These are phyloP conservation scores for Dromiciops gliroides DNA, from an alignment of 2,113 vertebrate genomes.

Conservation along the genomic window DNA sequence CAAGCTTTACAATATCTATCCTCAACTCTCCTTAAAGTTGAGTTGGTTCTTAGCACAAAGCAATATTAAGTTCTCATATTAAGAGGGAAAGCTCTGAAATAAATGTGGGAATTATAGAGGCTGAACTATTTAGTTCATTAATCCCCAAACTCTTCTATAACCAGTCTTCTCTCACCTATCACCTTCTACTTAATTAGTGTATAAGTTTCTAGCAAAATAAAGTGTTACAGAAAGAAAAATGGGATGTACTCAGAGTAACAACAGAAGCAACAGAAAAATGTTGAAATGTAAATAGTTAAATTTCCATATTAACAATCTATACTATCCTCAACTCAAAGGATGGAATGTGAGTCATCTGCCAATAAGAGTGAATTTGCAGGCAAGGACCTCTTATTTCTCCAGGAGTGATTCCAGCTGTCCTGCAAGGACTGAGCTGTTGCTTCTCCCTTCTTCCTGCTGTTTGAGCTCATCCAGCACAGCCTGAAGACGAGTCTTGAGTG, in stretches of 20 bases:
- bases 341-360: slow-evolving; percentile 21
- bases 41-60: slow-evolving; percentile 4
- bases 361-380: slow-evolving; percentile 36
- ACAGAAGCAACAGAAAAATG: background rate
- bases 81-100: slow-evolving; percentile 13
- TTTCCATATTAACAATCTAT: background rate
- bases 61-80: slow-evolving; percentile 25
- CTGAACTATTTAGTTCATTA: slow-evolving; percentile 31
- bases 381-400: slow-evolving; percentile 87
- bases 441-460: slow-evolving; percentile 96
- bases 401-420: slow-evolving; percentile 95
- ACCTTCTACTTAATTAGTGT: slow-evolving; percentile 30
- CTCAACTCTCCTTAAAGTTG: slow-evolving; percentile 12
- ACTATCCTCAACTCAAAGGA: slow-evolving; percentile 5
- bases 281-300: background rate
- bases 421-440: slow-evolving; percentile 96
- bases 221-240: slow-evolving; percentile 16
- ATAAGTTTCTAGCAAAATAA: slow-evolving; percentile 31
- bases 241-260: slow-evolving; percentile 33
- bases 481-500: slow-evolving; percentile 97
- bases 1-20: slow-evolving; percentile 20
- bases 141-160: slow-evolving; percentile 34
- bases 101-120: slow-evolving; percentile 16
- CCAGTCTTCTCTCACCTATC: slow-evolving; percentile 12
- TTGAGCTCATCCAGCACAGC: slow-evolving; percentile 95